Evolutionary conservation across 2,797 vertebrate genomes (phyloP), one percentile per base, ranked within the genome.

Genomic region (Gephyroberyx darwinii): DNA sequence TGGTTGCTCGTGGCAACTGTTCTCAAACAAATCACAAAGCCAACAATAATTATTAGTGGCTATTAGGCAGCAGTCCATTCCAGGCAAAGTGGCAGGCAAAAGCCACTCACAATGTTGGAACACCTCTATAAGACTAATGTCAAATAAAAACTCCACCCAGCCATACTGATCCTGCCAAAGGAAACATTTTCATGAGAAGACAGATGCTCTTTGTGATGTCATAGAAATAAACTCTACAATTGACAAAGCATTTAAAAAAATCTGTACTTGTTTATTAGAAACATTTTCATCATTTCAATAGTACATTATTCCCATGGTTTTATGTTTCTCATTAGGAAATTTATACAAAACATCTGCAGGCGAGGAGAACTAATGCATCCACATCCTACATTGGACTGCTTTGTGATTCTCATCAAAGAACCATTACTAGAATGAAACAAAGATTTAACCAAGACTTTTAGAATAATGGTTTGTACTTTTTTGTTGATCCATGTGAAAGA

Each of bases 1-100:
- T 8, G 53, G 78, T 78, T 76, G 66, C 71, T 71, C 74, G 41
- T 50, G 35, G 75, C 60, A 77, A 68, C 79, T 8, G 12, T 47
- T 55, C 72, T 65, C 68, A 80, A 82, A 84, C 67, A 86, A 82
- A 72, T 61, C 50, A 57, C 69, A 78, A 30, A 69, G 69, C 37
- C 60, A 14, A 45, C 52, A 43, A 39, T 59, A 30, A 68, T 61
- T 22, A 65, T 66, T 26, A 50, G 68, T 59, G 47, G 61, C 30
- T 64, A 72, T 66, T 47, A 67, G 47, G 55, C 45, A 52, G 13
- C 51, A 26, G 56, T 54, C 65, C 68, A 69, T 67, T 64, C 16
- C 48, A 77, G 62, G 59, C 57, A 77, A 53, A 51, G 41, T 5
- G 41, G 12, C 41, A 12, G 41, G 13, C 41, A 43, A 43, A 13